Evolutionary conservation across 2,113 vertebrate genomes (phyloP), one percentile per base, ranked within the genome.

Genomic region (Phalacrocorax brasilianus): DNA sequence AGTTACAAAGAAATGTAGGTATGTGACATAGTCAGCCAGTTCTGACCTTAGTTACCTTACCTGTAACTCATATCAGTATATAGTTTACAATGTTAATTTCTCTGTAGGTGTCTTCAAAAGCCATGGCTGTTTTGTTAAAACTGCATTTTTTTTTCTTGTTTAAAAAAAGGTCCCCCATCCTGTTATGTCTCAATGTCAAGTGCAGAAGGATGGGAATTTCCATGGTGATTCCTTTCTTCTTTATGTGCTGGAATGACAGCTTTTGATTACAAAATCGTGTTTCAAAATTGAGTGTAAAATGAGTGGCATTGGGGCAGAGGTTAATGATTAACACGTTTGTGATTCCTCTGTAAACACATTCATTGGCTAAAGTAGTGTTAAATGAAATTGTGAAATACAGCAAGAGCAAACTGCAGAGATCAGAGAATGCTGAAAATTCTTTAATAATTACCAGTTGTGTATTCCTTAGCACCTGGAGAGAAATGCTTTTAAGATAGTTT

Each of bases 311-410:
- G 55, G 50, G 50, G 40, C 77, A 89, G 81, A 83, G 62, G 52
- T 73, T 91, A 88, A 89, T 66, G 71, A 66, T 92, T 95, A 92
- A 91, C 91, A 87, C 17, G 14, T 76, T 59, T 88, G 26, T 93
- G 65, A 85, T 81, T 93, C 42, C 79, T 94, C 67, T 88, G 42
- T 73, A 89, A 88, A 75, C n/a, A 77, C 7, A 13, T 59, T 73
- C 11, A 20, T 82, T 92, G 87, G 63, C 35, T 92, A 42, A 83
- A 55, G 53, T 45, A 71, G n/a, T 28, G 26, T 76, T 80, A 61
- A 74, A 66, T 12, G 20, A 63, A 81, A 89, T 85, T 95, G 93
- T 93, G 91, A 88, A 95, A 95, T 85, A 63, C 38, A 70, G 18
- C 45, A 53, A 66, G 45, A 72, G 33, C 52, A 75, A 91, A 82